Percentiles rank a stretch among this genome's conserved stretches.
Conservation (phyloP, 64 coral and sea anemone species). For the Pachyseris speciosa region DNA sequence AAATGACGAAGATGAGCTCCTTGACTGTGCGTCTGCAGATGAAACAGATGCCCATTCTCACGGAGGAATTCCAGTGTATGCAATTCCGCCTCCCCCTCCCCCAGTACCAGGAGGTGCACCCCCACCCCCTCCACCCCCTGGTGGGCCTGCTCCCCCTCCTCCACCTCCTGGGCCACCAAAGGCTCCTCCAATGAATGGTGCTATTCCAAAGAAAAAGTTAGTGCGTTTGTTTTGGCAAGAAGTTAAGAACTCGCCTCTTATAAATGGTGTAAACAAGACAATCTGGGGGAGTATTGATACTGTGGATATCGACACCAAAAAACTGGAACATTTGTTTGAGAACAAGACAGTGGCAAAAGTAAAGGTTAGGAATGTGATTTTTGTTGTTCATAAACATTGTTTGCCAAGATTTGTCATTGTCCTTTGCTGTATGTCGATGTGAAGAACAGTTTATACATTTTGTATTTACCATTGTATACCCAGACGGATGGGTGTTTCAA, state of each 20-base stretch:
- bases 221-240: constrained; percentile 99
- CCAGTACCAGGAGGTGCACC: constrained; percentile 44
- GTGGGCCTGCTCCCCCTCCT: constrained; percentile 57
- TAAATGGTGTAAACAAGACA: constrained; percentile 98
- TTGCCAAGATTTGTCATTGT: too few relatives aligned
- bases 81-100: constrained; percentile 64
- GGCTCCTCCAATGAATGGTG: constrained; percentile 20
- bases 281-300: constrained; percentile 98
- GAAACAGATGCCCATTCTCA: constrained; percentile 80
- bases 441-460: too few relatives aligned
- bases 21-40: constrained; percentile 61
- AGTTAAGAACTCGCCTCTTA: constrained; percentile 98
- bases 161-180: constrained; percentile 75
- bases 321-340: constrained; percentile 99
- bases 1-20: constrained; percentile 90
- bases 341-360: constrained; percentile 90
- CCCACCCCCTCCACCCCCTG: constrained; percentile 78
- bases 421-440: too few relatives aligned
- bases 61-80: constrained; percentile 43
- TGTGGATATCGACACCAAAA: constrained; percentile 98
- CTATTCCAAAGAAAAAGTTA: constrained; percentile 89
- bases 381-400: not conserved
- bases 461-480: too few relatives aligned
- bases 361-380: constrained; percentile 65
- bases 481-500: too few relatives aligned